Conservation (phyloP, 2,113 vertebrate genomes). For the Carollia perspicillata region DNA sequence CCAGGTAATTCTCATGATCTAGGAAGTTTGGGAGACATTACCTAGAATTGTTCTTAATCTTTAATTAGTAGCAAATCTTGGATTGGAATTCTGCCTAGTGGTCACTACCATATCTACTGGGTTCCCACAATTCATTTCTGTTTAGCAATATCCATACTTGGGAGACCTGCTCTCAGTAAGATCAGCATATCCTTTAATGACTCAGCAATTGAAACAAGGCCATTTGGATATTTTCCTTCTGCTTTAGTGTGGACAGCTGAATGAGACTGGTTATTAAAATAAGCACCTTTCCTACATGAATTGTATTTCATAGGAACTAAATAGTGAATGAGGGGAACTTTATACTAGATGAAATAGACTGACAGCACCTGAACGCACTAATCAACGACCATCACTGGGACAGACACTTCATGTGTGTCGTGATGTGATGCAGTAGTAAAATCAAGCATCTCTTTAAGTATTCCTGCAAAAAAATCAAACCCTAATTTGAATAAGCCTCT, state of each 20-base stretch:
- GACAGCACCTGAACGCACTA: neutral
- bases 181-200: conserved; percentile 17
- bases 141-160: neutral
- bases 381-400: neutral
- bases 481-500: neutral
- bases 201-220: conserved; percentile 24
- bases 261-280: neutral
- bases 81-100: neutral
- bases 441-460: neutral
- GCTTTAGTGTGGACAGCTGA: neutral
- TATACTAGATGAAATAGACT: neutral
- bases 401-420: neutral
- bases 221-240: neutral
- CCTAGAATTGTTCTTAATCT: neutral
- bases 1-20: neutral
- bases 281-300: neutral
- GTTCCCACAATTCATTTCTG: neutral
- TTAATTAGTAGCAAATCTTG: neutral
- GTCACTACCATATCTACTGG: neutral
- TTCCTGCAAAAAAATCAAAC: neutral
- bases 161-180: neutral
- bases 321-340: neutral
- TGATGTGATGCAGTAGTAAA: neutral
- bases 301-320: neutral
- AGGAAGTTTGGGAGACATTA: neutral